These are phyloP conservation scores for Vimba vimba DNA, from an alignment of 2,113 vertebrate species.

Conservation along the genomic window DNA sequence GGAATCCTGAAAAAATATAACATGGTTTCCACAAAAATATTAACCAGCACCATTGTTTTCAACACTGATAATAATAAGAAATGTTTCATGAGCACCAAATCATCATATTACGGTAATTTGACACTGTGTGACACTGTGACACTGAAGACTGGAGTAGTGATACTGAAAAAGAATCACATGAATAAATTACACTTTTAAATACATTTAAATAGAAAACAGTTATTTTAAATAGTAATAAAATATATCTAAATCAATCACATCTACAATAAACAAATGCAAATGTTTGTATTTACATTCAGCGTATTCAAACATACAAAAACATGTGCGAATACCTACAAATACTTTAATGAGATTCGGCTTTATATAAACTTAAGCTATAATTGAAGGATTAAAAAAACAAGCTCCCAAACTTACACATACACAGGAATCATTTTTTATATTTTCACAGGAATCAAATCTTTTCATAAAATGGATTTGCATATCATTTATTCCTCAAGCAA, in stretches of 20 bases:
- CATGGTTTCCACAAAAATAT: neutral
- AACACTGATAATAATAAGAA: neutral
- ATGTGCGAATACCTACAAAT: no score
- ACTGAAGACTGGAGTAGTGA: neutral
- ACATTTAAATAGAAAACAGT: neutral
- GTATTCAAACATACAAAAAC: neutral
- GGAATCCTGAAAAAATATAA: neutral
- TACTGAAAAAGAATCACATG: neutral
- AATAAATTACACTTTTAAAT: neutral
- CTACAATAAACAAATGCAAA: neutral
- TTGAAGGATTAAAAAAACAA: no score
- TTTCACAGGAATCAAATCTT: conserved; percentile 63
- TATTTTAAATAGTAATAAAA: neutral
- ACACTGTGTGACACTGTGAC: neutral
- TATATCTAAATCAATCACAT: neutral
- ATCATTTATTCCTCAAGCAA: conserved; percentile 75
- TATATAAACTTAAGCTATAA: no score
- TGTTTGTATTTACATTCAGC: neutral
- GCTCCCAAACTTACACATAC: no score
- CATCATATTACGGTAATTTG: neutral
- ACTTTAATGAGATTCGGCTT: no score
- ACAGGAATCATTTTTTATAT: no score
- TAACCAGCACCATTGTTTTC: neutral
- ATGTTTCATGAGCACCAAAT: neutral
- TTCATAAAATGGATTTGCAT: conserved; percentile 78